These are phyloP conservation scores for Pitangus sulphuratus DNA, from an alignment of 2,797 vertebrate species.

Conservation along the genomic window DNA sequence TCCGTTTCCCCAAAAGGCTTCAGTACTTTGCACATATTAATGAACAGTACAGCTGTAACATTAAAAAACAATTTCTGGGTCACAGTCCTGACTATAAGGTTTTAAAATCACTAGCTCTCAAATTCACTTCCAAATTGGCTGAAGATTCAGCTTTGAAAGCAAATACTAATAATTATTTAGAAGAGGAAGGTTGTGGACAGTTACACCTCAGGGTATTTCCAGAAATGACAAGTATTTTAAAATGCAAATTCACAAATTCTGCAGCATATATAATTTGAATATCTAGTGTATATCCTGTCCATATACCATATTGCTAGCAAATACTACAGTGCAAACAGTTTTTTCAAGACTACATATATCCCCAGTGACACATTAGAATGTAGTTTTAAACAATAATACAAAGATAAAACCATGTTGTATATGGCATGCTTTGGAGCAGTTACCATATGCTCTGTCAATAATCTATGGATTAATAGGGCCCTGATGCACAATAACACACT, in stretches of 20 bases:
- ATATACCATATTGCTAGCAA: neutral
- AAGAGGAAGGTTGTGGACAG: constrained; percentile 7
- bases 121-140: neutral
- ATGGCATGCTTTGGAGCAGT: neutral
- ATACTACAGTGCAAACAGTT: neutral
- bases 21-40: neutral
- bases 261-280: neutral
- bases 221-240: constrained; percentile 43
- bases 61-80: neutral
- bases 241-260: constrained; percentile 40
- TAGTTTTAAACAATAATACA: neutral
- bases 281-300: neutral
- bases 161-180: neutral
- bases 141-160: neutral
- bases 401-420: neutral
- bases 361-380: neutral
- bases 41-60: neutral
- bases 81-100: neutral
- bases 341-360: neutral
- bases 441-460: constrained; percentile 22
- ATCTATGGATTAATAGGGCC: constrained; percentile 13
- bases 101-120: constrained; percentile 19
- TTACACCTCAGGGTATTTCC: constrained; percentile 7
- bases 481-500: neutral
- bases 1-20: neutral